phyloP scores from a whole-genome alignment of 2,113 vertebrate genomes.

The Oncorhynchus tshawytscha region DNA sequence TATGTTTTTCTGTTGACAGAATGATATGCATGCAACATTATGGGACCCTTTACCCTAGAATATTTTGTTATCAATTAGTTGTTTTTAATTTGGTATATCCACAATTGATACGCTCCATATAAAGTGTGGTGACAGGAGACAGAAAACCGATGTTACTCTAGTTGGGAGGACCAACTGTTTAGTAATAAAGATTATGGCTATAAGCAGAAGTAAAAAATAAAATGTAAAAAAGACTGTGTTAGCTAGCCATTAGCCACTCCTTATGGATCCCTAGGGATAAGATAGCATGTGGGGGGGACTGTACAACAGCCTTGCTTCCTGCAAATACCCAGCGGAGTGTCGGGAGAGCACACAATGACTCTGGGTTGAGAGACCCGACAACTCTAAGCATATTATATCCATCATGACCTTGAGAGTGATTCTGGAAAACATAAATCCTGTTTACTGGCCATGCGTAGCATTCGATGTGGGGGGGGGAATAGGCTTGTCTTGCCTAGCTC shows the following conservation, averaged over 20 bases:
- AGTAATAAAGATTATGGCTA: too few species aligned
- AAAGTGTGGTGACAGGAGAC: background rate
- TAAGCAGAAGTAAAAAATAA: too few species aligned
- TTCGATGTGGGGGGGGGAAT: too few species aligned
- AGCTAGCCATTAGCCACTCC: background rate
- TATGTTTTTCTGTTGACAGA: background rate
- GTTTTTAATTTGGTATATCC: too few species aligned
- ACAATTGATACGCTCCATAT: background rate
- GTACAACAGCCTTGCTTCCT: slow-evolving; percentile 33
- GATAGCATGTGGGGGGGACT: background rate
- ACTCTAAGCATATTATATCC: background rate
- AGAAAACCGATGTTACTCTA: too few species aligned
- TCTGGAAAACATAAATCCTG: too few species aligned
- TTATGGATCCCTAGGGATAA: background rate
- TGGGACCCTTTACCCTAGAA: background rate
- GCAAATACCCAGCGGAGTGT: slow-evolving; percentile 40
- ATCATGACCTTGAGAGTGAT: too few species aligned
- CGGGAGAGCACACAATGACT: background rate
- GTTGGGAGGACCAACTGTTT: too few species aligned
- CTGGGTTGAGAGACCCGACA: background rate
- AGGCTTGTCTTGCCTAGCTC: too few species aligned
- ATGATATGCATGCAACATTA: background rate
- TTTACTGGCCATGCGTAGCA: too few species aligned
- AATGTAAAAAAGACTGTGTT: too few species aligned
- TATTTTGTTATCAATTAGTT: background rate